phyloP scores from a whole-genome alignment of 2,797 vertebrate genomes.

The Syndactyla subalaris region DNA sequence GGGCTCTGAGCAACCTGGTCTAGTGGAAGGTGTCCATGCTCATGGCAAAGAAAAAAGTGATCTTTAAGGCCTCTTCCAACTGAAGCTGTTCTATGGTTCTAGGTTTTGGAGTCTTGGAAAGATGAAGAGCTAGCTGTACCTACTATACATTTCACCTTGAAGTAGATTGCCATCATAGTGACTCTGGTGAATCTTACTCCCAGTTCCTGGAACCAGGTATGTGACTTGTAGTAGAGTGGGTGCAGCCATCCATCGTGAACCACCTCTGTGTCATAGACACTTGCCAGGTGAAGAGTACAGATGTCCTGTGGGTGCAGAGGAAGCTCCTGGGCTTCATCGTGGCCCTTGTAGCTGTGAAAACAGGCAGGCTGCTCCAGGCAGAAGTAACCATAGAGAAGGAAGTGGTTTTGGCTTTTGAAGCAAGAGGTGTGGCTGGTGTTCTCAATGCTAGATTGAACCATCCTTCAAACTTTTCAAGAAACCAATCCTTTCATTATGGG shows the following conservation, averaged over 20 bases:
- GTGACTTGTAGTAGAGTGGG: neutral
- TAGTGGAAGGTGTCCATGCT: neutral
- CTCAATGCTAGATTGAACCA: neutral
- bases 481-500: neutral
- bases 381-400: fast-evolving
- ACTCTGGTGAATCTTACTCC: neutral
- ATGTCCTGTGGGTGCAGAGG: fast-evolving
- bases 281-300: neutral
- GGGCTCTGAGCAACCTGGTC: neutral
- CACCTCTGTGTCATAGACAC: fast-evolving
- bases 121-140: neutral
- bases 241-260: neutral
- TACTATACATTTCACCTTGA: neutral
- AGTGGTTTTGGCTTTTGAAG: neutral
- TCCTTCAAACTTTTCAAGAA: neutral
- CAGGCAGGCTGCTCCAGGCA: neutral
- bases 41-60: too few relatives aligned
- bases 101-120: neutral
- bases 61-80: neutral
- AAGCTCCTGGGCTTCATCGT: fast-evolving
- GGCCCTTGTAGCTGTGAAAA: neutral
- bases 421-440: neutral
- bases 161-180: neutral
- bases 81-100: neutral
- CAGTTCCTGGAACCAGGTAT: neutral